Percentiles rank a stretch among this genome's conserved stretches.
Evolutionary conservation across 1,140 invertebrate genomes (phyloP).

Genomic region (Drosophila pseudoobscura): DNA sequence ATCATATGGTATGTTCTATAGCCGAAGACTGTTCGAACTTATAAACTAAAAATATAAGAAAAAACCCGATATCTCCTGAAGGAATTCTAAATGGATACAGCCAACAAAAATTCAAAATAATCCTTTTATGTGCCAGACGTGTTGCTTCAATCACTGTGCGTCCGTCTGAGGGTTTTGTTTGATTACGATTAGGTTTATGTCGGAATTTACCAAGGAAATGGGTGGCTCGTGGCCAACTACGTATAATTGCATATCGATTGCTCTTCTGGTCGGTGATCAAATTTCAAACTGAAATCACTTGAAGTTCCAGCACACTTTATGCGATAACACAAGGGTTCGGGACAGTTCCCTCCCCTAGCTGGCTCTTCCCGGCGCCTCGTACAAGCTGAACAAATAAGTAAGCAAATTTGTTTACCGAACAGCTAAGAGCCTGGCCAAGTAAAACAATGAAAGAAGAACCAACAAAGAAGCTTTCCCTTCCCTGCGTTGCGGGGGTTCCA

Average conservation of each 20-base stretch:
- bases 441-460: conserved; percentile 12
- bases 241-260: not conserved
- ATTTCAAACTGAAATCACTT: conserved; percentile 13
- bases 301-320: not conserved
- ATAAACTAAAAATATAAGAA: too few species aligned
- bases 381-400: conserved; percentile 29
- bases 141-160: too few species aligned
- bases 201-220: not conserved
- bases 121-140: too few species aligned
- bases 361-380: not conserved
- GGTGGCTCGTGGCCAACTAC: not conserved
- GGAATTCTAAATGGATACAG: too few species aligned
- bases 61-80: too few species aligned
- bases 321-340: too few species aligned
- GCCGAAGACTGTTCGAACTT: too few species aligned
- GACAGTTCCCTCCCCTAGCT: not conserved
- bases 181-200: conserved; percentile 3
- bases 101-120: too few species aligned
- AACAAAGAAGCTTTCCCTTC: conserved; percentile 8
- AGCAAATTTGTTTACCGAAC: conserved; percentile 27
- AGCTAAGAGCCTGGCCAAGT: conserved; percentile 17
- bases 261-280: not conserved
- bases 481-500: conserved; percentile 2
- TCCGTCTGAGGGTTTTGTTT: not conserved
- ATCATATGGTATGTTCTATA: too few species aligned